Evolutionary conservation across 1,140 invertebrate genomes (phyloP), one percentile per base, ranked within the genome.

Genomic region (Hermetia illucens): DNA sequence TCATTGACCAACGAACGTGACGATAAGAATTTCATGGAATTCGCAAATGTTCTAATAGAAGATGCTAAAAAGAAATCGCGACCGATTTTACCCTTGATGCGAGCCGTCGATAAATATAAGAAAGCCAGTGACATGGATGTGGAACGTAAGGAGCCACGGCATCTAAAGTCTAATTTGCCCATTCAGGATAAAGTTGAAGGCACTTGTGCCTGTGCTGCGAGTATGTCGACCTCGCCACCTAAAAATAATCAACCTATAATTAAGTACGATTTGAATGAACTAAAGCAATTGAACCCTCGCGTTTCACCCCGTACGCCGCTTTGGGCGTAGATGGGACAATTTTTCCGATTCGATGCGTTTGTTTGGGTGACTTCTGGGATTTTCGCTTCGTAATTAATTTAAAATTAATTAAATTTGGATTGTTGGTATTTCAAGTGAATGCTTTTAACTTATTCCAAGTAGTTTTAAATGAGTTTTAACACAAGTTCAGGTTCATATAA

Each of bases 1-100:
- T 21, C 20, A 13, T 17, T 17, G 3, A 24, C 35, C 19, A 34
- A 36, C 16, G 38, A 38, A 13, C 35, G 47, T 16, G 51, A 52
- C 17, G 49, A 60, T 37, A 38, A 48, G 9, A 47, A 41, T 41
- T 60, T 60, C 42, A 53, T 58, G 35, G 47, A 47, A 21, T 58
- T 57, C 42, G 57, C 57, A 2, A 38, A 52, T 24, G 48, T 53
- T 41, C 40, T 57, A 9, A 45, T 58, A 25, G 45, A 52, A 31
- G 35, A 52, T 21, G 51, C 52, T 8, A 44, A 50, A 30, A 51
- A 48, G 4, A 55, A 49, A 17, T 44, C 44, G 9, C 40, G 54
- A 17, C 44, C 44, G 4, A 46, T 47, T 3, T 46, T 49, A 40
- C 53, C 55, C 4, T 52, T 58, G 21, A 41, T 49, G 16, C 50